These are phyloP conservation scores for Brotogeris chrysoptera DNA, from an alignment of 2,797 vertebrate genomes.

Conservation along the genomic window DNA sequence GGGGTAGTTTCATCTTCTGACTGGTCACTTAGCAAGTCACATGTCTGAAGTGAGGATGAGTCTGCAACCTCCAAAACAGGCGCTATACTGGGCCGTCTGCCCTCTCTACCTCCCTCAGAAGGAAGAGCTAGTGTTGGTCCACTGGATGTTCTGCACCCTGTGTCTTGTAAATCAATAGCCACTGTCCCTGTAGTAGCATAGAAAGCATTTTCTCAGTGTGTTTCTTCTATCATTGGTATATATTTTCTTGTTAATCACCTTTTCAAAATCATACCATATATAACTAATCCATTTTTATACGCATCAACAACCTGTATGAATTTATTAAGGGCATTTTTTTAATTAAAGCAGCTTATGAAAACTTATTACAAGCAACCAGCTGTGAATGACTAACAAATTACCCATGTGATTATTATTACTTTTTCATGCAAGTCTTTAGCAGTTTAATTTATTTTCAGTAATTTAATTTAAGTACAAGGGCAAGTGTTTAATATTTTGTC, in stretches of 20 bases:
- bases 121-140: constrained; percentile 77
- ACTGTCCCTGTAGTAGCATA: constrained; percentile 72
- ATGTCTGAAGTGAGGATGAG: constrained; percentile 83
- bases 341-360: not conserved
- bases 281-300: not conserved
- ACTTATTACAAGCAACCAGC: not conserved
- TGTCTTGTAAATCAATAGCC: constrained; percentile 82
- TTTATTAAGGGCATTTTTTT: not conserved
- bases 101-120: constrained; percentile 75
- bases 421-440: not conserved
- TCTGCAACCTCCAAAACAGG: constrained; percentile 89
- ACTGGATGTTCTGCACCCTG: constrained; percentile 70
- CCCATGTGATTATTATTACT: not conserved
- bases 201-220: not conserved
- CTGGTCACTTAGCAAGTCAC: constrained; percentile 87
- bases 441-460: not conserved
- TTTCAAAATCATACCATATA: not conserved
- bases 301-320: not conserved
- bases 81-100: constrained; percentile 84
- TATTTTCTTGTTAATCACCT: not conserved
- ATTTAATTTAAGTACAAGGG: not conserved
- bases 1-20: constrained; percentile 86
- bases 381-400: not conserved
- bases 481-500: not conserved
- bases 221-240: not conserved